Percentiles rank a stretch among this genome's conserved stretches.
phyloP scores from a whole-genome alignment of 2,888 invertebrate species.

The Habroteleia sp. region DNA sequence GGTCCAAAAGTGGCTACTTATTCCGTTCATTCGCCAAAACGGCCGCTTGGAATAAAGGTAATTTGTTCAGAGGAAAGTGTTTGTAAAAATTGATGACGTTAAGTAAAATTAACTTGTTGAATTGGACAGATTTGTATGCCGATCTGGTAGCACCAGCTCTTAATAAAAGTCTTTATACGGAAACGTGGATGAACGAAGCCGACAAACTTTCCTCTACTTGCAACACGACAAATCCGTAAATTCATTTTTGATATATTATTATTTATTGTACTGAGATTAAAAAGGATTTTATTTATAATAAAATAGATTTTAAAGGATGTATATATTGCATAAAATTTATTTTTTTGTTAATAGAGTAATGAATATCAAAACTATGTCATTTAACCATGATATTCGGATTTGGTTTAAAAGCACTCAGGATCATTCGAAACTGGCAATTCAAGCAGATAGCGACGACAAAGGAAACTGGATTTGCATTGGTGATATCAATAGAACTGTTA shows the following conservation, averaged over 20 bases:
- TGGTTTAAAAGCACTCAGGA: conserved; percentile 86
- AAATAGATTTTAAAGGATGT: no score
- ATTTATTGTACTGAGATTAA: conserved; percentile 2
- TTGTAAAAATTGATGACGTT: no score
- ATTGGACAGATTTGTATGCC: conserved; percentile 87
- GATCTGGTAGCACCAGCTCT: conserved; percentile 89
- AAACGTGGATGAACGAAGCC: conserved; percentile 93
- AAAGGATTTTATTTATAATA: conserved; percentile 13
- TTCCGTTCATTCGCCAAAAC: conserved; percentile 94
- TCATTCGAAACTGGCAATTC: conserved; percentile 93
- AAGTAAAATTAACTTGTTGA: no score
- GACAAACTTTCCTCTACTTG: conserved; percentile 90
- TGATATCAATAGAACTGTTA: conserved; percentile 94
- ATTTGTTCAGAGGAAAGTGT: no score
- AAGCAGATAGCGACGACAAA: no score
- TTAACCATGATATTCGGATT: conserved; percentile 83
- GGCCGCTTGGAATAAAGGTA: conserved; percentile 86
- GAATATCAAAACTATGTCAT: conserved; percentile 82
- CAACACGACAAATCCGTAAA: conserved; percentile 72
- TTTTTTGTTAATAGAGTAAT: conserved; percentile 84
- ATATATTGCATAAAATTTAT: no score
- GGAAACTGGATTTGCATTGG: conserved; percentile 94
- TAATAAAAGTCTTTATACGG: conserved; percentile 87
- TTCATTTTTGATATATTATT: no score
- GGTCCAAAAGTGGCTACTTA: conserved; percentile 83